Base-by-base conservation (phyloP, 2,888 invertebrate species). In the Orthosia incerta region DNA sequence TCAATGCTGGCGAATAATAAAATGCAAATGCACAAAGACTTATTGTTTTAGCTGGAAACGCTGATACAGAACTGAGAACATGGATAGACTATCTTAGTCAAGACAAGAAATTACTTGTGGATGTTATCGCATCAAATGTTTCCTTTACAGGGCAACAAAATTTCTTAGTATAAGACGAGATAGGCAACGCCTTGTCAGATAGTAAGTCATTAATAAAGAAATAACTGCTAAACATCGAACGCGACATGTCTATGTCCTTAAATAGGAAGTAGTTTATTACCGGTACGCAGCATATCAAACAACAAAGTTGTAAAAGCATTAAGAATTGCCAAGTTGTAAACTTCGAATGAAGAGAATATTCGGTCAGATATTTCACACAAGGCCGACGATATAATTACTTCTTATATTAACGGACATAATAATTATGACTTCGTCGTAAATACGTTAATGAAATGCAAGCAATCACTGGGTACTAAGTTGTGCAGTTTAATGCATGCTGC, bases 1-100 rank as follows among this genome's bases (percentile, higher is more conserved):
- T 93, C 91, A 93, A 92, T 90, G 89, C 89, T 89, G 89, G 88
- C 87, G 89, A 91, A 92, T 92, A 92, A 92, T 91, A 92, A 92
- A 92, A 92, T 90, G 85, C 85, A 88, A 86, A 86, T 86, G 82
- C 69, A 84, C 79, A 82, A 75, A 73, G 82, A 80, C 61, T 75
- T 85, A 72, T 86, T 73, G 85, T 71, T 79, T 82, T 76, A 56
- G 57, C 85, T 87, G 84, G 86, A 88, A 86, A 82, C 64, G 84
- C 70, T 65, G 69, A 68, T 74, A 74, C 13, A 76, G 81, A 61
- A 81, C 77, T 64, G 70, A 61, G 74, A 68, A 75, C 59, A 66
- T 20, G 55, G 45, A 39, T 68, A 68, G 67, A 60, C 60, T 69
- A 69, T 82, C 72, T 79, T 62, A 62, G 72, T 65, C 46, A 70